phyloP scores from a whole-genome alignment of 2,113 vertebrate species.

The Stegostoma tigrinum region DNA sequence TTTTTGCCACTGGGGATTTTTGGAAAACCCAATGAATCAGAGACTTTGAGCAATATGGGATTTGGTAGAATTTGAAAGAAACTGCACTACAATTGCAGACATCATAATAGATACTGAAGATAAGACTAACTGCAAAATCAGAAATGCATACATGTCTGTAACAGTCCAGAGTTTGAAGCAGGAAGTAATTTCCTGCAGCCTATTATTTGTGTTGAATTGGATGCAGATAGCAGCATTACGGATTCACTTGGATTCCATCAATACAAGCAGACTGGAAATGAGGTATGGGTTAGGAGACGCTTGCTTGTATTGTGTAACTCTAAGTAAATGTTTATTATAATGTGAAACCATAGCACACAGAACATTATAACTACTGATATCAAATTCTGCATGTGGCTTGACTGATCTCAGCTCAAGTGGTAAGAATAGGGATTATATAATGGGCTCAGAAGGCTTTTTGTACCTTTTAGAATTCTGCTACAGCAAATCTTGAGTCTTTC shows the following conservation, averaged over 20 bases:
- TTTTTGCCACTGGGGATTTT: neutral
- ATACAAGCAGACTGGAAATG: too few species aligned
- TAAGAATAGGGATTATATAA: neutral
- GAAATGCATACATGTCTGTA: neutral
- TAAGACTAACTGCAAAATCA: neutral
- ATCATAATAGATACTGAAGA: neutral
- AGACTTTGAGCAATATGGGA: neutral
- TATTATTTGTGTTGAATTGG: too few species aligned
- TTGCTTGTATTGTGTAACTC: too few species aligned
- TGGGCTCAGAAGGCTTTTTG: neutral
- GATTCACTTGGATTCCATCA: too few species aligned
- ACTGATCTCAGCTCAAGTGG: neutral
- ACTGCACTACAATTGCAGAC: neutral
- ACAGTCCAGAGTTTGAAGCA: neutral
- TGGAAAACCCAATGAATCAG: neutral
- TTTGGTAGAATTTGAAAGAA: neutral
- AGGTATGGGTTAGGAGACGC: too few species aligned
- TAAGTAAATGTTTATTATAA: neutral
- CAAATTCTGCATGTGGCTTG: neutral
- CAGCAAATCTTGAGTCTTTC: neutral
- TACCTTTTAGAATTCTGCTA: neutral
- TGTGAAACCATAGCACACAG: neutral
- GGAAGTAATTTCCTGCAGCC: neutral
- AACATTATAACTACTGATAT: too few species aligned
- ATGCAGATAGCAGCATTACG: too few species aligned